Percentiles rank a stretch among this genome's conserved stretches.
Evolutionary conservation across 2,113 vertebrate species (phyloP).

Genomic region (Alaudala cheleensis): DNA sequence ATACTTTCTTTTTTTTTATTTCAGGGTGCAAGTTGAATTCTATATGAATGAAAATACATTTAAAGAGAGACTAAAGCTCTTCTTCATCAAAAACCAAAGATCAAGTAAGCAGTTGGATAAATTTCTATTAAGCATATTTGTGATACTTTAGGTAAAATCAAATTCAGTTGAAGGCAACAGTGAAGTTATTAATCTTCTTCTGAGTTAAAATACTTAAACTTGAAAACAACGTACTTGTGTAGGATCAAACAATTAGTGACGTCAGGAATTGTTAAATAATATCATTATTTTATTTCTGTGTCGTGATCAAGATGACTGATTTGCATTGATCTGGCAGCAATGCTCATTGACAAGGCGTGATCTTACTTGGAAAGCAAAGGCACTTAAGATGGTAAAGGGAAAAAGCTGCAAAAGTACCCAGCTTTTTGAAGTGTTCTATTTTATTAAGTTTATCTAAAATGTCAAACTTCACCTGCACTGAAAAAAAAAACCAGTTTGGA

Average conservation of each 20-base stretch:
- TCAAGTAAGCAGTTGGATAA: constrained; percentile 80
- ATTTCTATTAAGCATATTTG: neutral
- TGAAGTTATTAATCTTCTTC: neutral
- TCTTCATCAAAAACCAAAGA: constrained; percentile 92
- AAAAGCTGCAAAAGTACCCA: neutral
- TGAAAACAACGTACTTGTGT: neutral
- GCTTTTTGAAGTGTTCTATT: neutral
- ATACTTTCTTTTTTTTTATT: constrained; percentile 57
- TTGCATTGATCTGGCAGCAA: neutral
- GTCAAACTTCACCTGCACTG: neutral
- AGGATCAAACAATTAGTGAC: neutral
- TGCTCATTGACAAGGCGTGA: neutral
- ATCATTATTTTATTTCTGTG: neutral
- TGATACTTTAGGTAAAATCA: neutral
- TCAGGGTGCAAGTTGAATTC: constrained; percentile 87
- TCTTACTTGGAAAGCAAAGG: neutral
- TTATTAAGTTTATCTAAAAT: neutral
- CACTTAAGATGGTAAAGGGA: neutral
- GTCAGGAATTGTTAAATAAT: neutral
- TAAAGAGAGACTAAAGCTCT: constrained; percentile 86
- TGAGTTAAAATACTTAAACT: neutral
- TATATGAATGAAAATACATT: constrained; percentile 87
- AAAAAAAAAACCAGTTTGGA: neutral
- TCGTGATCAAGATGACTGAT: neutral
- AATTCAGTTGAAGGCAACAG: neutral